Conservation (phyloP, 1,140 invertebrate species). For the Micrasema longulum region DNA sequence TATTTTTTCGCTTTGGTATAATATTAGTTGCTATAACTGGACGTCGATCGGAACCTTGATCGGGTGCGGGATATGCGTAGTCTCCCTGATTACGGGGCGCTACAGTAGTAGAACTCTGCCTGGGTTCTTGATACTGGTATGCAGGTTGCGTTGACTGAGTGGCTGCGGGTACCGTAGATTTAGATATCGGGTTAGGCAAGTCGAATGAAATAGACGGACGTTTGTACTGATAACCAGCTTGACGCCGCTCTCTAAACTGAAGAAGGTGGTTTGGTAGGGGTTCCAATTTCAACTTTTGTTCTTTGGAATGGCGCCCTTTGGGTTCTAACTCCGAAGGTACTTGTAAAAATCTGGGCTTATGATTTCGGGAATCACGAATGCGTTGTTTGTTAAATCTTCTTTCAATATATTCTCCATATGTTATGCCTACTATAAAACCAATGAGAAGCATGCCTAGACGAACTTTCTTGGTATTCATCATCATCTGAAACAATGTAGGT, state of each 20-base stretch:
- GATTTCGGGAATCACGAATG: no score
- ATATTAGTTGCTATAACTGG: slow-evolving; percentile 8
- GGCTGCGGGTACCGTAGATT: slow-evolving; percentile 13
- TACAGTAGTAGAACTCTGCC: slow-evolving; percentile 6
- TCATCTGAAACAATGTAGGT: no score
- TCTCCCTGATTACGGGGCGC: slow-evolving; percentile 13
- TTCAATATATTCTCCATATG: no score
- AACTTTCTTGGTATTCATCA: no score
- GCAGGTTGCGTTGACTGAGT: slow-evolving; percentile 1
- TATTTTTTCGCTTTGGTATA: slow-evolving; percentile 3
- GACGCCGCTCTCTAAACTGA: slow-evolving; percentile 11
- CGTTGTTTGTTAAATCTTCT: no score
- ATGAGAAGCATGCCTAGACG: no score
- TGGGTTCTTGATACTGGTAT: slow-evolving; percentile 22
- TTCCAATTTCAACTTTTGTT: no score
- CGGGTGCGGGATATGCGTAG: slow-evolving; percentile 32
- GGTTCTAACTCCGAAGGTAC: no score
- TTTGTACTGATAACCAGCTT: slow-evolving; percentile 50
- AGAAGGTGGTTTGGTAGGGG: no score
- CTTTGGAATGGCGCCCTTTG: no score
- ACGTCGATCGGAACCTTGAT: not conserved
- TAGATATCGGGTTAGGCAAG: slow-evolving; percentile 28
- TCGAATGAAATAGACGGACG: slow-evolving; percentile 46
- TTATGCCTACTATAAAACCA: no score
- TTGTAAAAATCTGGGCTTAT: no score